phyloP scores from a whole-genome alignment of 2,113 vertebrate species.

The Sturnira hondurensis region DNA sequence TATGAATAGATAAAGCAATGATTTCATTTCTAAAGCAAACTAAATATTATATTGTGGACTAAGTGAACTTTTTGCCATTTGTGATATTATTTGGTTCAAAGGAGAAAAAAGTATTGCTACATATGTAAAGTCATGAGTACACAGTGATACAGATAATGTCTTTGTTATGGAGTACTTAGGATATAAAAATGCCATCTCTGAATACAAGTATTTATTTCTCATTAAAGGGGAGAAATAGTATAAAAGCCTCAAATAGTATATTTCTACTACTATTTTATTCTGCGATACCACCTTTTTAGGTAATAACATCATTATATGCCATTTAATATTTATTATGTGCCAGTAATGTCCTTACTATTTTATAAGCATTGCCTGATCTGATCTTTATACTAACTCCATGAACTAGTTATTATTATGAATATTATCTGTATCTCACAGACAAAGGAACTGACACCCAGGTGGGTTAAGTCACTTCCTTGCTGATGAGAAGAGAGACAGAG shows the following conservation, averaged over 20 bases:
- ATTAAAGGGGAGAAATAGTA: neutral
- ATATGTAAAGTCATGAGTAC: neutral
- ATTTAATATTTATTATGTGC: neutral
- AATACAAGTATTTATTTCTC: neutral
- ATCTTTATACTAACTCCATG: neutral
- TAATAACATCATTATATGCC: neutral
- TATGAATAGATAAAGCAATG: neutral
- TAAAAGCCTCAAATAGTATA: neutral
- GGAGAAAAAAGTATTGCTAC: neutral
- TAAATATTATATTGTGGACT: neutral
- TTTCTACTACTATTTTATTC: constrained; percentile 14
- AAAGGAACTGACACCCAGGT: neutral
- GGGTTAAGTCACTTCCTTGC: neutral
- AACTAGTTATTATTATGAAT: neutral
- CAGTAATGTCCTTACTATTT: neutral
- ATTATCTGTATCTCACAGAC: neutral
- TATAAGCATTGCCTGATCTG: neutral
- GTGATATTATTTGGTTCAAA: neutral
- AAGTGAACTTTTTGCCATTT: neutral
- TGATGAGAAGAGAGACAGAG: neutral
- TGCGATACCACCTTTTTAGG: neutral
- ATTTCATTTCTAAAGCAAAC: neutral
- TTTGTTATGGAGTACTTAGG: constrained; percentile 2
- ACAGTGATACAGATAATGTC: neutral
- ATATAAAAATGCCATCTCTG: constrained; percentile 16